Base-by-base conservation (phyloP, 2,888 invertebrate genomes). In the Choristoneura rosaceana region DNA sequence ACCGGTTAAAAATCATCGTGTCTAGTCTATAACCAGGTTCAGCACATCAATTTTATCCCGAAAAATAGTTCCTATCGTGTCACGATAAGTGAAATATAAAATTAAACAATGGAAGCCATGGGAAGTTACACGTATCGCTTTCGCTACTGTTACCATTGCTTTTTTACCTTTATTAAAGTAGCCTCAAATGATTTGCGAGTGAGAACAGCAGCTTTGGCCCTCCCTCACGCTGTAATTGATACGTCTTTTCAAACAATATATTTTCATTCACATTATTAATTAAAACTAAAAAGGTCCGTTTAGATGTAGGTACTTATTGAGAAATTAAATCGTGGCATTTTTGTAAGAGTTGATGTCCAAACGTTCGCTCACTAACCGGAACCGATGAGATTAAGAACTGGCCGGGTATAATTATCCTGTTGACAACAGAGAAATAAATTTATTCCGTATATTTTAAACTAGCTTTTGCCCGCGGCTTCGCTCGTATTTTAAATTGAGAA, bases 151-250 rank as follows among this genome's bases (percentile, higher is more conserved):
- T 15, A 52, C 7, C 65, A 7, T 15, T 65, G 34, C 9, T 10
- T 12, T 10, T 7, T 3, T 15, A 4, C 17, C 17, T 41, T 55
- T 50, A 50, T 2, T 1, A 15, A n/a, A 33, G 47, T n/a, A 34
- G 52, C 52, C 3, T 25, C 45, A 25, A 34, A 52, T 65, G 65
- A 65, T 65, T 65, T 65, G 52, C 52, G 52, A 52, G 52, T 65
- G 65, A 65, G 65, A 65, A 41, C 38, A 15, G 9, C 33, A 50
- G 33, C 45, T 4, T 9, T 33, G 33, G 33, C 33, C 63, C 63
- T 38, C 47, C 47, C 63, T 4, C 64, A 52, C 50, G 50, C 38
- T 14, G 45, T n/a, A 14, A 14, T 47, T 47, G 14, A n/a, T 47
- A 47, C 14, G 0, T n/a, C 43, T 43, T 43, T 43, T 43, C 45